phyloP scores from a whole-genome alignment of 2,797 vertebrate species.

The Phataginus tetradactyla region DNA sequence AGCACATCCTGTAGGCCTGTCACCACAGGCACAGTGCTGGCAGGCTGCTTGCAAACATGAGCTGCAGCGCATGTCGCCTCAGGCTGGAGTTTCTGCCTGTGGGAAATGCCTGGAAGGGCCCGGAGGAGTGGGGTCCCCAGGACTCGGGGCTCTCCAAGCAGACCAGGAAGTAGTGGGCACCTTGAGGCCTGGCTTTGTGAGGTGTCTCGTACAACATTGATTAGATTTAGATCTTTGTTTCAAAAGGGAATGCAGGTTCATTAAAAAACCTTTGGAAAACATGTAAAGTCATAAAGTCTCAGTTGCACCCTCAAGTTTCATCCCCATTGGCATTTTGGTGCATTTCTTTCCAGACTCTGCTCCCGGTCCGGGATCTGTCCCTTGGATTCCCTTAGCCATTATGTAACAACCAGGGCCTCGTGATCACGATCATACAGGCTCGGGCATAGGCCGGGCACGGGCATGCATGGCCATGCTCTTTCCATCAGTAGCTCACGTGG shows the following conservation, averaged over 20 bases:
- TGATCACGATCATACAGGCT: not conserved
- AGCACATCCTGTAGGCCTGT: not conserved
- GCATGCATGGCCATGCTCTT: not conserved
- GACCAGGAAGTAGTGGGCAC: fast-evolving
- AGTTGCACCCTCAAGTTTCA: fast-evolving
- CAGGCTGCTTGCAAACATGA: not conserved
- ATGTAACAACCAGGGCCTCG: too few species aligned
- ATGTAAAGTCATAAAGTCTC: not conserved
- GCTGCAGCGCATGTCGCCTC: not conserved
- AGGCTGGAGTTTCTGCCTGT: not conserved
- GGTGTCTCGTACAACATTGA: fast-evolving
- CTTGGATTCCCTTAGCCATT: too few species aligned
- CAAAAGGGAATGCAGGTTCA: not conserved
- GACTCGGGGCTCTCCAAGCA: not conserved
- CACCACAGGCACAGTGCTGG: not conserved
- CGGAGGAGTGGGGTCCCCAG: fast-evolving
- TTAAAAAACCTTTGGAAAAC: not conserved
- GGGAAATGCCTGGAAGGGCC: not conserved
- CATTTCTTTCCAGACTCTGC: not conserved
- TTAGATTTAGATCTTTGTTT: too few species aligned
- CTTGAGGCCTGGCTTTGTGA: fast-evolving
- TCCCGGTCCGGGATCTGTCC: fast-evolving
- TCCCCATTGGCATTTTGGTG: fast-evolving
- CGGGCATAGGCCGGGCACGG: fast-evolving
- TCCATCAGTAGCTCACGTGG: fast-evolving